These are phyloP conservation scores for Paragorgia papillata DNA, from an alignment of 92 coral and sea anemone genomes.

Conservation along the genomic window DNA sequence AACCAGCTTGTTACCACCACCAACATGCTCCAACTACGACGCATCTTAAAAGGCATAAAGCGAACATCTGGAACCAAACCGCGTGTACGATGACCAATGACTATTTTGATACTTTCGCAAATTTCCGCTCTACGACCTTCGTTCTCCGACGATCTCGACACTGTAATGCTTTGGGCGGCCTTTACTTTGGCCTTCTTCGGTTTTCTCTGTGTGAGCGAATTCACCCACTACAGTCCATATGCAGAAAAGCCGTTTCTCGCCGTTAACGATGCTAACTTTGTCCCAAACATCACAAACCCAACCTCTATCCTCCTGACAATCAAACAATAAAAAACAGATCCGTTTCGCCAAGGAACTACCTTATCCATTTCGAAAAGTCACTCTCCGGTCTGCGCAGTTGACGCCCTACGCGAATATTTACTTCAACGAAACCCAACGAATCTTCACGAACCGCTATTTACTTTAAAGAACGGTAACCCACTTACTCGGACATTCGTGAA, in stretches of 20 bases:
- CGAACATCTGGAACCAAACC: too few relatives aligned
- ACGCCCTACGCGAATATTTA: background rate
- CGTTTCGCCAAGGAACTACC: background rate
- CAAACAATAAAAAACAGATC: constrained; percentile 16
- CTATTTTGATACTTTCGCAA: too few relatives aligned
- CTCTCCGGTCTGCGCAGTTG: background rate
- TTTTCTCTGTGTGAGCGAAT: too few relatives aligned
- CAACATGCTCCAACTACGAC: too few relatives aligned
- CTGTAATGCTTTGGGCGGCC: background rate
- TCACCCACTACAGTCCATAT: background rate
- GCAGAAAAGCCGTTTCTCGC: constrained; percentile 1
- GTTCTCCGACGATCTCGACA: background rate
- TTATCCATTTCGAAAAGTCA: background rate
- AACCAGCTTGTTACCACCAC: background rate
- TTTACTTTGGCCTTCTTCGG: too few relatives aligned
- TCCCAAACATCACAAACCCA: constrained; percentile 22
- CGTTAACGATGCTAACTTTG: background rate
- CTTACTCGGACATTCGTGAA: background rate
- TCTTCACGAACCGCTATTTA: background rate
- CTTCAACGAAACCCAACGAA: constrained; percentile 2
- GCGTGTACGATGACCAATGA: too few relatives aligned
- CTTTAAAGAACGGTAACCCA: background rate
- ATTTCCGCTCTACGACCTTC: background rate
- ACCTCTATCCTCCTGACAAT: constrained; percentile 13
- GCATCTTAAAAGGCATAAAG: too few relatives aligned